Percentiles rank a stretch among this genome's conserved stretches.
phyloP scores from a whole-genome alignment of 2,888 invertebrate genomes.

The Thecophora atra region DNA sequence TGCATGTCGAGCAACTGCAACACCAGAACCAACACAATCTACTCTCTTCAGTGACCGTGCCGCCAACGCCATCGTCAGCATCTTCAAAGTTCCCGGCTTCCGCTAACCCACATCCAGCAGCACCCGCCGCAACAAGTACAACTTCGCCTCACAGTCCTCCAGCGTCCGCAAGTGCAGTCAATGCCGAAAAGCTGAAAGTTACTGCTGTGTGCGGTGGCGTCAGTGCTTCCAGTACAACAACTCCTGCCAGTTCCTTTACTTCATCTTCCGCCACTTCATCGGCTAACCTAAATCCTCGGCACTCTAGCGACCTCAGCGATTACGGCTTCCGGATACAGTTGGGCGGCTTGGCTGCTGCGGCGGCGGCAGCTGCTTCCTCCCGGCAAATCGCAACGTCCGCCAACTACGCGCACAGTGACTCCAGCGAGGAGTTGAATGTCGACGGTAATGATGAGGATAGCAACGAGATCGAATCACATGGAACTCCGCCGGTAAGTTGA shows the following conservation, averaged over 20 bases:
- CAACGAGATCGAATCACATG: conserved; percentile 63
- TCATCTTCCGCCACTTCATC: conserved; percentile 28
- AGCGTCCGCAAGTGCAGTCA: conserved; percentile 55
- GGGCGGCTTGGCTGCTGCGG: conserved; percentile 64
- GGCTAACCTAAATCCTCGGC: conserved; percentile 28
- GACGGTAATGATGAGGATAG: conserved; percentile 67
- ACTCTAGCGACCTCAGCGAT: conserved; percentile 63
- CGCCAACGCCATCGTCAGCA: conserved; percentile 26
- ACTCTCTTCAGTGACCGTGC: conserved; percentile 24
- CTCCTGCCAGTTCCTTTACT: conserved; percentile 44
- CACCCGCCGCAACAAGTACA: conserved; percentile 40
- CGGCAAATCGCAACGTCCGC: conserved; percentile 61
- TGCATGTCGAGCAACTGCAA: conserved; percentile 46
- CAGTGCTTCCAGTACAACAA: conserved; percentile 40
- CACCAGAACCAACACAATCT: conserved; percentile 44
- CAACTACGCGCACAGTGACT: conserved; percentile 65
- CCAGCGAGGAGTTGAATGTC: conserved; percentile 66
- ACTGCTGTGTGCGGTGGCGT: conserved; percentile 52
- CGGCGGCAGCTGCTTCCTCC: conserved; percentile 62
- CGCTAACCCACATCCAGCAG: conserved; percentile 25
- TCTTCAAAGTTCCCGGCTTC: conserved; percentile 41
- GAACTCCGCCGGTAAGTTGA: conserved; percentile 64
- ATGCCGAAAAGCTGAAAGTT: conserved; percentile 64
- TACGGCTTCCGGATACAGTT: conserved; percentile 67
- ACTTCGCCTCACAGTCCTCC: conserved; percentile 41